Percentiles rank a stretch among this genome's conserved stretches.
Evolutionary conservation across 1,140 invertebrate genomes (phyloP).

Genomic region (Lucilia sericata): DNA sequence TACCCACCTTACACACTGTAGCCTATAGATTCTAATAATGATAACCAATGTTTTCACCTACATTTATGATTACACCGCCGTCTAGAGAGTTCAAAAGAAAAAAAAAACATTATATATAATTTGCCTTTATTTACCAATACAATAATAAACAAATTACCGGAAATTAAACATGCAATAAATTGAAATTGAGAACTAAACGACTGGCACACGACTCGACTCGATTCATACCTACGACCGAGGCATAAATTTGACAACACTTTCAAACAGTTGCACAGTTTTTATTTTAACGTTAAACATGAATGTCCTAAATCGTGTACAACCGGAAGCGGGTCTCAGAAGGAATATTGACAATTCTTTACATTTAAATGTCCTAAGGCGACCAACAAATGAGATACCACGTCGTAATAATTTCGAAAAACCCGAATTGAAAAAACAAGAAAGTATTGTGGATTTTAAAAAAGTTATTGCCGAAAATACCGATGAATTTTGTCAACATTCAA

Average conservation of each 20-base stretch:
- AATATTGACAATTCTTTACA: not conserved
- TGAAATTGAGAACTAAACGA: not conserved
- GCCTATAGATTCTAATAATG: not conserved
- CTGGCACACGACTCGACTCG: too few relatives aligned
- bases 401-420: conserved; percentile 11
- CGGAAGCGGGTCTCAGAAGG: not conserved
- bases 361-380: not conserved
- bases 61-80: not conserved
- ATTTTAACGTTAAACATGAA: conserved; percentile 5
- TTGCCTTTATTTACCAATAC: conserved; percentile 11
- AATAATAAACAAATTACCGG: conserved; percentile 12
- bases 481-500: conserved; percentile 46
- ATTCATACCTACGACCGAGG: not conserved
- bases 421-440: not conserved
- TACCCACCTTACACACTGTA: too few relatives aligned
- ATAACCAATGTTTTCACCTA: not conserved
- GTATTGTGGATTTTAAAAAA: conserved; percentile 15
- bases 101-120: not conserved
- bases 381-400: not conserved
- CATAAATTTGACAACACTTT: not conserved
- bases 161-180: conserved; percentile 12
- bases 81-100: not conserved
- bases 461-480: conserved; percentile 37
- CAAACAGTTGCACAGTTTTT: not conserved
- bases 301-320: not conserved